Percentiles rank a stretch among this genome's conserved stretches.
Conservation (phyloP, 2,113 vertebrate genomes). For the Ophiodon elongatus region DNA sequence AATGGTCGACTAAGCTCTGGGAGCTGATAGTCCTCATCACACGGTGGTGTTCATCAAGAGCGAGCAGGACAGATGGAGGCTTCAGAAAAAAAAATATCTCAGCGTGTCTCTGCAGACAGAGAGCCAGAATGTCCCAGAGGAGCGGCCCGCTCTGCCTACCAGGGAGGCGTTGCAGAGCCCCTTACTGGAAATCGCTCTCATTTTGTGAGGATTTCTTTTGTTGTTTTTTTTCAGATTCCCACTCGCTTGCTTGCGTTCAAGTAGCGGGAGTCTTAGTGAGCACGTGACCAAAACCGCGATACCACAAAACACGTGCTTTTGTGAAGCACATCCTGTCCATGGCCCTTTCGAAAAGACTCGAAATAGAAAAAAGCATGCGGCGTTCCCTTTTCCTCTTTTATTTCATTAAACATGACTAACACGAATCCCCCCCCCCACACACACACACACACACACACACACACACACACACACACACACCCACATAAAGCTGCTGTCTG, state of each 20-base stretch:
- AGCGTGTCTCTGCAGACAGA: slow-evolving; percentile 37
- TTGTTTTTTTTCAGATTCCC: neutral
- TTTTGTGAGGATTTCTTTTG: slow-evolving; percentile 26
- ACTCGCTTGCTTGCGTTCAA: slow-evolving; percentile 19
- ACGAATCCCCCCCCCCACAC: neutral
- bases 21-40: slow-evolving; percentile 13
- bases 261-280: slow-evolving; percentile 8
- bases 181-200: slow-evolving; percentile 40
- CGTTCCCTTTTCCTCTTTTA: neutral
- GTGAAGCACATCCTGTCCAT: neutral
- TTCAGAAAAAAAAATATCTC: slow-evolving; percentile 36
- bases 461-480: no score
- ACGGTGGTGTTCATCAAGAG: slow-evolving; percentile 23
- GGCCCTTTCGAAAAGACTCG: neutral
- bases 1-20: slow-evolving; percentile 20
- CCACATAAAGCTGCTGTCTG: slow-evolving; percentile 17
- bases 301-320: neutral
- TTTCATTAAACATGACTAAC: slow-evolving; percentile 21
- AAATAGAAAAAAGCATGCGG: neutral
- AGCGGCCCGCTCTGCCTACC: slow-evolving; percentile 32
- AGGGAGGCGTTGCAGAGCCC: slow-evolving; percentile 10
- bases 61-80: slow-evolving; percentile 37
- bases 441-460: no score
- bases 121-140: slow-evolving; percentile 46
- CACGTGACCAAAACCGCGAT: slow-evolving; percentile 14